Conservation (phyloP, 2,888 invertebrate genomes). For the Stenchaetothrips biformis region DNA sequence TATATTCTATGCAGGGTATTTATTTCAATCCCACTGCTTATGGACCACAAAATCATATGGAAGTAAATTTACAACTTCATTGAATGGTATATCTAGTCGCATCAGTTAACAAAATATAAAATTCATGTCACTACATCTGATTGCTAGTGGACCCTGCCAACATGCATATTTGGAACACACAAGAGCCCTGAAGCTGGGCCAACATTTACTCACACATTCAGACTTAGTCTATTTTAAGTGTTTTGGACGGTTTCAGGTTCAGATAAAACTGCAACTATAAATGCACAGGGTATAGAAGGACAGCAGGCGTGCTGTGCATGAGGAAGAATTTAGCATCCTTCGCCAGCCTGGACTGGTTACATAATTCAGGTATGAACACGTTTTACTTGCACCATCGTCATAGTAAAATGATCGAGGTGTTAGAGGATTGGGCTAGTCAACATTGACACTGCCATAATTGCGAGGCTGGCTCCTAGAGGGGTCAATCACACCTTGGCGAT, state of each 20-base stretch:
- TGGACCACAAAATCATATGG: conserved; percentile 3
- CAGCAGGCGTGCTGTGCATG: background rate
- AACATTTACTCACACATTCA: background rate
- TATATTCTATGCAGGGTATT: background rate
- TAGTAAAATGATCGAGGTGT: too few species aligned
- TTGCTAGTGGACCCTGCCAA: background rate
- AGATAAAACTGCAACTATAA: conserved; percentile 5
- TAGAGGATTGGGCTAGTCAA: background rate
- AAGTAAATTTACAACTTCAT: background rate
- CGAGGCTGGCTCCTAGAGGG: conserved; percentile 16
- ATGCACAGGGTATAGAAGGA: background rate
- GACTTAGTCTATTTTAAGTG: background rate
- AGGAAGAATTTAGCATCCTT: background rate
- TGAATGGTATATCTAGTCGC: background rate
- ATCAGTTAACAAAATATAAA: background rate
- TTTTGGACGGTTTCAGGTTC: conserved; percentile 8
- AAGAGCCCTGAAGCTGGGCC: background rate
- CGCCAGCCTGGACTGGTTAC: background rate
- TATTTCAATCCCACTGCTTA: background rate
- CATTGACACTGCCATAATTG: conserved; percentile 16
- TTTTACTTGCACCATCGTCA: background rate
- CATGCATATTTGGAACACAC: background rate
- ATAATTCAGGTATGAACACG: background rate
- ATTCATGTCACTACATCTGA: background rate
- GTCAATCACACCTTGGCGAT: background rate